Evolutionary conservation across 2,888 invertebrate species (phyloP), one percentile per base, ranked within the genome.

Genomic region (Notocelia uddmanniana): DNA sequence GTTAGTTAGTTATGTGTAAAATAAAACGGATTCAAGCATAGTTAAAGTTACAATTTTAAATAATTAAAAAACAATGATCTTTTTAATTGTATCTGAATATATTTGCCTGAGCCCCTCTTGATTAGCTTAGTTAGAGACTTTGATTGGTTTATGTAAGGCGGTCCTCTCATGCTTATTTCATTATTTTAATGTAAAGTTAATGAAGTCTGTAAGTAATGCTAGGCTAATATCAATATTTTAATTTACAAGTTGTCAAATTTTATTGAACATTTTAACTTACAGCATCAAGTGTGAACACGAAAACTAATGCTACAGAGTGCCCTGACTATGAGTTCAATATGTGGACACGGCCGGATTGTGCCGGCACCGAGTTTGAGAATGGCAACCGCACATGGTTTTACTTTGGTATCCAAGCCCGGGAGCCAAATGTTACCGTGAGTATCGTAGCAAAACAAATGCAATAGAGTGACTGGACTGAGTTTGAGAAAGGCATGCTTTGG

Each of bases 371-470:
- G 80, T 98, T 95, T 94, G 97, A 98, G 88, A 98, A 98, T 94
- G 96, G 96, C 64, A 98, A 98, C 87, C 94, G 98, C 76, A 98
- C 98, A 1, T 98, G 98, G 98, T 98, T 98, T 90, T 96, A 97
- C 88, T 98, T 98, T 89, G 98, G 97, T 10, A 91, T 98, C 63
- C 95, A 95, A 82, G 95, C 94, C 2, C 83, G 85, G 69, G 89
- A 92, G 77, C 90, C 95, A 34, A 94, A 93, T 76, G 84, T 94
- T 62, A 85, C 95, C 80, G 95, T 98, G 78, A 96, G 75, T 73
- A 37, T 62, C 71, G 23, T 63, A 19, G 54, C 41, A 6, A 55
- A 37, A 34, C 13, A 21, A 41, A 19, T 21, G 3, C 11, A 19
- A 18, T 1, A 15, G 26, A 2, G n/a, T 57, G 15, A 18, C 19